phyloP scores from a whole-genome alignment of 1,140 invertebrate species.

The Rhizoglyphus robini region DNA sequence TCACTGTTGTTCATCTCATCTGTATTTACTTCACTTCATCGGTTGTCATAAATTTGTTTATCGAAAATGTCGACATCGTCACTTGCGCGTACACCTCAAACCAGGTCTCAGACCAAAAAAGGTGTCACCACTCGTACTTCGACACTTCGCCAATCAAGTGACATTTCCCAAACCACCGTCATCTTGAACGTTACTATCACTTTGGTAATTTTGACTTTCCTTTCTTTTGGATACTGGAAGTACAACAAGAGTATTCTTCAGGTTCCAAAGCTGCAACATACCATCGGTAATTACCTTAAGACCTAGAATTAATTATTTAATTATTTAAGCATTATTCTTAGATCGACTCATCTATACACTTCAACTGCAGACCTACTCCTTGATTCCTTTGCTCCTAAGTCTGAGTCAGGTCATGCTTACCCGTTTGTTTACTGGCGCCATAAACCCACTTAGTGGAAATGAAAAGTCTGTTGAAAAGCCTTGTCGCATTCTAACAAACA shows the following conservation, averaged over 20 bases:
- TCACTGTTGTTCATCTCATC: background rate
- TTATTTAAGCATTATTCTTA: background rate
- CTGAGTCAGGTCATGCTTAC: background rate
- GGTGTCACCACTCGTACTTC: background rate
- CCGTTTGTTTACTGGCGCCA: background rate
- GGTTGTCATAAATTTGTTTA: background rate
- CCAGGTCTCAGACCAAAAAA: background rate
- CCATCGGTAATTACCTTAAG: background rate
- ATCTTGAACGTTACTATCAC: background rate
- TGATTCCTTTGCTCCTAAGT: background rate
- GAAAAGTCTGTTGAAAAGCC: constrained; percentile 2
- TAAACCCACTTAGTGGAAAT: constrained; percentile 12
- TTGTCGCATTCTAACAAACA: constrained; percentile 19
- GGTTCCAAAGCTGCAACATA: background rate
- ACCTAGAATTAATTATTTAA: background rate
- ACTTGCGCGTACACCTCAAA: background rate
- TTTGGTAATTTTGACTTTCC: background rate
- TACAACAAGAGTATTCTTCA: background rate
- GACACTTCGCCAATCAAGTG: background rate
- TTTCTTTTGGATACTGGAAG: background rate
- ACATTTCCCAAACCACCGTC: background rate
- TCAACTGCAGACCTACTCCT: background rate
- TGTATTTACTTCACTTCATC: background rate
- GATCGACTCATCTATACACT: constrained; percentile 15
- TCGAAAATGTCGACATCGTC: background rate